Base-by-base conservation (phyloP, 2,888 invertebrate genomes). In the Hartigia nigra region DNA sequence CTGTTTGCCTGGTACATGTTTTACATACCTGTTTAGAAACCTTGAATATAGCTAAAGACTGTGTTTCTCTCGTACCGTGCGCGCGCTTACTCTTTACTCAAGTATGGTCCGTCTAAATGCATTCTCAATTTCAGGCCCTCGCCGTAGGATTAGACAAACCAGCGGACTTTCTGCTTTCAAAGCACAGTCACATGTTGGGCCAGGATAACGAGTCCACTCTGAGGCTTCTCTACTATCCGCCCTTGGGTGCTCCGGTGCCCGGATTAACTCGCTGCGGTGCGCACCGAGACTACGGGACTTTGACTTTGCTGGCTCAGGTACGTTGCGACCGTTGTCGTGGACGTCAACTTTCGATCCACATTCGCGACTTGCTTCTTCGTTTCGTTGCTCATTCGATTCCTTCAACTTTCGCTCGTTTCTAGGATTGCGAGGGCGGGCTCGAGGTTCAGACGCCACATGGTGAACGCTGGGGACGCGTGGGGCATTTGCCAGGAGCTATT, bases 361-460 rank as follows among this genome's bases (percentile, higher is more conserved):
- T 34, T n/a, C n/a, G n/a, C n/a, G n/a, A n/a, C n/a, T n/a, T n/a
- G n/a, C n/a, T n/a, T n/a, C 37, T 39, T 39, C 1, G 37, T 39
- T 39, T 14, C 23, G 31, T 23, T 70, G n/a, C 31, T 70, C 70
- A 1, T 31, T 31, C 12, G 31, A 72, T 72, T 72, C 0, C 11
- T 12, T 32, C 31, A 32, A 31, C 12, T 14, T 72, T 72, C 12
- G 12, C 32, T 3, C 3, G 1, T 31, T 72, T 72, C 1, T 94
- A 95, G 92, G 96, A 96, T 89, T 94, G 95, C 70, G 95, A 96
- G 85, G 96, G 96, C 31, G 96, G 96, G 1, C 92, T 96, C 12
- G 95, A 95, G 93, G 94, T 96, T 70, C 94, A 94, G 88, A 91
- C 94, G 81, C 93, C 94, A 12, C 93, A 93, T 76, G 94, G 94